Evolutionary conservation across 1,140 invertebrate species (phyloP), one percentile per base, ranked within the genome.

Genomic region (Dendrolimus kikuchii): DNA sequence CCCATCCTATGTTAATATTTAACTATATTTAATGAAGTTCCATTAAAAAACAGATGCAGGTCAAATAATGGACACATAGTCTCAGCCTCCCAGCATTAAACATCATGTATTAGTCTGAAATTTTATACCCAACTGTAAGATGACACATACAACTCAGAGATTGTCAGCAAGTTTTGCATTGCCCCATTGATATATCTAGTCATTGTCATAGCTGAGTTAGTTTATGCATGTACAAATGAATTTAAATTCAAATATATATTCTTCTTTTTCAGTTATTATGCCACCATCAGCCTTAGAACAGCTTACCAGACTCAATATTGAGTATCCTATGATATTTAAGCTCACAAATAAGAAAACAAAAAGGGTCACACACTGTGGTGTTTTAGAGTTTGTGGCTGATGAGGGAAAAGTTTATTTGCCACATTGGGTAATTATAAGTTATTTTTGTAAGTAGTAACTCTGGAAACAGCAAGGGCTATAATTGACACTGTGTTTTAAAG

Each of bases 301-400:
- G 55, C 89, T 99, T 0, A 98, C 97, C 9, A 91, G 98, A 53
- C 88, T 99, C 1, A 99, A 99, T 84, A 98, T 99, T 58, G 96
- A 96, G 72, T 99, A 99, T 81, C 98, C 98, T 1, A 99, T 99
- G 98, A 89, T 99, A 45, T 99, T 99, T 74, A 99, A 99, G 85
- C 85, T 99, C 5, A 96, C 92, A 40, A 99, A 99, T 78, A 92
- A 92, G 62, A 95, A 94, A 68, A 93, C 93, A 5, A 93, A 93
- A 60, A 89, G 96, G 66, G 89, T 93, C 7, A 99, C 98, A 7
- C 99, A 99, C 81, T 98, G 96, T 88, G 99, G 99, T 59, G 99
- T 99, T 0, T 79, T 99, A 47, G 99, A 99, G 86, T 99, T 99
- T 90, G 96, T 99, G 5, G 98, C 98, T 5, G 98, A 99, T 85